A percentile compares a stretch with the other conserved stretches of the same genome.
phyloP scores from a whole-genome alignment of 2,113 vertebrate species.

The Polyodon spathula region DNA sequence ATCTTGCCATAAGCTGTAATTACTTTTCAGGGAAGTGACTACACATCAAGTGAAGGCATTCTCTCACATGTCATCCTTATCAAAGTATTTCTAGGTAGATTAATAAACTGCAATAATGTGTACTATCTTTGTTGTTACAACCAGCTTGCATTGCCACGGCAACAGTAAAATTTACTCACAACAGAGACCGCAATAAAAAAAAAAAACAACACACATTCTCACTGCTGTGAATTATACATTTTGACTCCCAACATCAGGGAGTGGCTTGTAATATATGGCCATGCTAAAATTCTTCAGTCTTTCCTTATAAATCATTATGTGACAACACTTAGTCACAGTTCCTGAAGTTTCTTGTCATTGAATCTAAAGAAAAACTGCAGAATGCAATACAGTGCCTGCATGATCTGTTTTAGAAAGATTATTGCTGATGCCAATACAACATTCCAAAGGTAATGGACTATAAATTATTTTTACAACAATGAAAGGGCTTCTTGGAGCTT shows the following conservation, averaged over 20 bases:
- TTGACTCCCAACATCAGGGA: neutral
- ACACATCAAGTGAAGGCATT: constrained; percentile 15
- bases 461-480: no score
- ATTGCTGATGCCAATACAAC: no score
- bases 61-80: constrained; percentile 8
- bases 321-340: neutral
- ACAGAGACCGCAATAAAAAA: fast-evolving
- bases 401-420: no score
- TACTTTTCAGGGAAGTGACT: constrained; percentile 19
- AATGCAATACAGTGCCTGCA: no score
- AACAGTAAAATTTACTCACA: constrained; percentile 4
- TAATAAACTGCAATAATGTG: constrained; percentile 1
- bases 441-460: no score
- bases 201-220: neutral
- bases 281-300: constrained; percentile 1
- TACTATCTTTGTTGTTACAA: constrained; percentile 19
- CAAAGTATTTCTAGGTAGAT: neutral
- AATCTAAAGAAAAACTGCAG: no score
- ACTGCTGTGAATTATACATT: neutral
- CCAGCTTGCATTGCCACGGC: constrained; percentile 17
- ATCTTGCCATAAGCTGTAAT: no score
- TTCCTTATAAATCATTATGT: neutral
- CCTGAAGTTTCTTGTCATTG: neutral
- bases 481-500: no score
- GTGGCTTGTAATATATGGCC: neutral